These are phyloP conservation scores for Parauchenoglanis punctatus DNA, from an alignment of 2,797 vertebrate species.

Conservation along the genomic window DNA sequence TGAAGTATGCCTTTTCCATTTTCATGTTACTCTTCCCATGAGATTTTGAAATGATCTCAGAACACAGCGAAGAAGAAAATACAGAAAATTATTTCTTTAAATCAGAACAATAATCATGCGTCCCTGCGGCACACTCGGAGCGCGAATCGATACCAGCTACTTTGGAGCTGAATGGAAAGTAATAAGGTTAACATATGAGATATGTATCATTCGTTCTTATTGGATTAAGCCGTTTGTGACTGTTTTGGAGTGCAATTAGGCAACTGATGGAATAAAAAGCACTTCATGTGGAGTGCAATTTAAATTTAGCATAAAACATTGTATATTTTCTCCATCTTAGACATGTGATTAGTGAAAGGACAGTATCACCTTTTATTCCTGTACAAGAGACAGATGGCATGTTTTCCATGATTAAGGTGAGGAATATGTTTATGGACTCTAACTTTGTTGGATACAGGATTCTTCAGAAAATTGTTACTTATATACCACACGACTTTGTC, in stretches of 20 bases:
- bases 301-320: background rate
- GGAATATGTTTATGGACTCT: background rate
- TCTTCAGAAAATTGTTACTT: background rate
- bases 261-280: background rate
- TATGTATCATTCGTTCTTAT: background rate
- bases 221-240: background rate
- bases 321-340: background rate
- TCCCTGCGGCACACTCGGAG: background rate
- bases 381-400: no score
- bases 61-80: background rate
- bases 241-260: background rate
- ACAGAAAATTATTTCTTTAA: background rate
- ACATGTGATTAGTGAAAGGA: background rate
- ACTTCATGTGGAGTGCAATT: background rate
- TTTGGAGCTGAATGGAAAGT: background rate
- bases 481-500: background rate
- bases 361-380: background rate
- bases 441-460: background rate
- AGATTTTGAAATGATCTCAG: background rate
- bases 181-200: background rate
- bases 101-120: background rate
- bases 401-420: background rate
- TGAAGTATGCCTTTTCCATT: background rate
- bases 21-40: background rate
- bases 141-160: background rate